These are phyloP conservation scores for Osedax fenrisi DNA, from an alignment of 2,888 invertebrate species.

Conservation along the genomic window DNA sequence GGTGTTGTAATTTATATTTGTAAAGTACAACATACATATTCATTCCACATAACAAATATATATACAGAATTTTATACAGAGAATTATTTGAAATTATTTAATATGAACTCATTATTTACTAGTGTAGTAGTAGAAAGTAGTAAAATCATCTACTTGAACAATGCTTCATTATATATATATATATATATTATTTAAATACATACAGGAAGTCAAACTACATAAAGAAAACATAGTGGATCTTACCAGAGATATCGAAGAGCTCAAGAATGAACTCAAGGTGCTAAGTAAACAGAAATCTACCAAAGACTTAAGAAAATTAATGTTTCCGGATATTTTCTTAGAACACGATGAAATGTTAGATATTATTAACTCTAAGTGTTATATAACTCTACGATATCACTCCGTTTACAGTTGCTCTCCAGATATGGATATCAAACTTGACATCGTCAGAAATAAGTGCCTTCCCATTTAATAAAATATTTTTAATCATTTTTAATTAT, in stretches of 20 bases:
- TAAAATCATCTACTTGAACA: no score
- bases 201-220: conserved; percentile 46
- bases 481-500: no score
- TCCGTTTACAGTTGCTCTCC: conserved; percentile 44
- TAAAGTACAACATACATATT: no score
- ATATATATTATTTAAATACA: background rate
- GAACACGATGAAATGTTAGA: conserved; percentile 34
- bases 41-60: no score
- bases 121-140: no score
- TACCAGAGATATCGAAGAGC: conserved; percentile 35
- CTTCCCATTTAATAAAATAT: conserved; percentile 37
- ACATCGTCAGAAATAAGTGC: conserved; percentile 47
- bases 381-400: background rate
- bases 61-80: no score
- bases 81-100: no score
- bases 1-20: no score
- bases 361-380: background rate
- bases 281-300: conserved; percentile 25
- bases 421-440: conserved; percentile 47
- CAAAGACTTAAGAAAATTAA: background rate
- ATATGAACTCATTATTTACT: no score
- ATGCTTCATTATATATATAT: no score
- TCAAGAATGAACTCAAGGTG: conserved; percentile 39
- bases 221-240: conserved; percentile 41
- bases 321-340: background rate